A percentile compares a stretch with the other conserved stretches of the same genome.
Conservation (phyloP, 2,113 vertebrate species). For the Ondatra zibethicus region DNA sequence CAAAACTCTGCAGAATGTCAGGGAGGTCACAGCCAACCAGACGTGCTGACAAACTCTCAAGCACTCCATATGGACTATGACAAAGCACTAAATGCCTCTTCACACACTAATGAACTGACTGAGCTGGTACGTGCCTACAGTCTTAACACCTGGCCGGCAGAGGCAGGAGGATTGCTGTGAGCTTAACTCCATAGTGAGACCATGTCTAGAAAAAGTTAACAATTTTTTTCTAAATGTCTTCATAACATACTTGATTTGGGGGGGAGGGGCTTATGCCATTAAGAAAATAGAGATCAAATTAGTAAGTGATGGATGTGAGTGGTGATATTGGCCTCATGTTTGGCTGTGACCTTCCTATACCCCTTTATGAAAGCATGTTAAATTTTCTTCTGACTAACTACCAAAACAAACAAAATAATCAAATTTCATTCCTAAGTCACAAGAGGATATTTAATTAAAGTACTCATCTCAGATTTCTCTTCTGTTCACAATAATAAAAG, state of each 20-base stretch:
- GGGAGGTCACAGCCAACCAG: neutral
- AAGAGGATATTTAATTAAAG: conserved; percentile 23
- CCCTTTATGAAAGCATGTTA: neutral
- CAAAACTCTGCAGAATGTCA: neutral
- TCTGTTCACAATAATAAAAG: conserved; percentile 6
- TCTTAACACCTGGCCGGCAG: neutral
- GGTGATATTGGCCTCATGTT: neutral
- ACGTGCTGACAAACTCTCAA: neutral
- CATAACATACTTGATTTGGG: neutral
- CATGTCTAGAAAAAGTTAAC: neutral
- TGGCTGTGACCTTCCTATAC: neutral
- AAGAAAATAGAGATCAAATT: neutral
- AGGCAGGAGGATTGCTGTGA: neutral
- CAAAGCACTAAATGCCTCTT: neutral
- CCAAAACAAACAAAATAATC: neutral
- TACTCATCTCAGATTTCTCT: conserved; percentile 1
- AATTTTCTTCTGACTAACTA: conserved; percentile 48
- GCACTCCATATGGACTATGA: neutral
- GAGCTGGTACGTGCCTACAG: too few relatives aligned
- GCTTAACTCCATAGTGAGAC: neutral
- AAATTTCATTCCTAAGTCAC: conserved; percentile 7
- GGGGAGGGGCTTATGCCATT: neutral
- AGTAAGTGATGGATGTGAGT: neutral
- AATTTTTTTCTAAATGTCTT: conserved; percentile 32
- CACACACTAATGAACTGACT: neutral